Evolutionary conservation across 2,113 vertebrate genomes (phyloP), one percentile per base, ranked within the genome.

Genomic region (Osmerus eperlanus): DNA sequence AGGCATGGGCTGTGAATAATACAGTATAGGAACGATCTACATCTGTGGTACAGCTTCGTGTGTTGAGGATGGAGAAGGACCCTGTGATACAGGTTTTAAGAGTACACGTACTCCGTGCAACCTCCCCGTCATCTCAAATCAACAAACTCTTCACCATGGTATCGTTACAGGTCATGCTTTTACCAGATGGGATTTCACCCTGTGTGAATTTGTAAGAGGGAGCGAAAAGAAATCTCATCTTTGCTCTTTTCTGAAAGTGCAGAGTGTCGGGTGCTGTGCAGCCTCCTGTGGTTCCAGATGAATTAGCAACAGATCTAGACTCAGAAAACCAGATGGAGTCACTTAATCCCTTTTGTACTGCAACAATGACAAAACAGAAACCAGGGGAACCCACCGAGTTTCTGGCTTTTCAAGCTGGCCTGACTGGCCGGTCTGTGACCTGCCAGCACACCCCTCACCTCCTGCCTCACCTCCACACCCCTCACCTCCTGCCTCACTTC

Each of bases 31-130:
- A 72, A 36, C 7, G 32, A 36, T 3, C 32, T 36, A 7, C 75
- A 68, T 77, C 75, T 77, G 75, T 68, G 62, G 75, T 70, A 77
- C 75, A 76, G 68, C 68, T 71, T 66, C 56, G 47, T 36, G 25
- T n/a, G 56, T 41, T 13, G 3, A 18, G 28, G 5, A 21, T 28
- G 13, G 61, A 29, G 2, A 29, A 36, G 29, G 61, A 28, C 25
- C 1, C 21, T 6, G 29, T 32, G 28, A 64, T 64, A 18, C 32
- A 8, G 32, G 25, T 23, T 23, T 47, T 47, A 47, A 47, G 41
- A 47, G 41, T 4, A 36, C 41, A 47, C 32, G 32, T 28, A 36
- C 4, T 36, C 7, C 32, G 1, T 36, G 32, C 6, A 0, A 1
- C 41, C 8, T 11, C 41, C 41, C 41, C 41, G 9, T 11, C 41